Base-by-base conservation (phyloP, 2,113 vertebrate genomes). In the Lates calcarifer region DNA sequence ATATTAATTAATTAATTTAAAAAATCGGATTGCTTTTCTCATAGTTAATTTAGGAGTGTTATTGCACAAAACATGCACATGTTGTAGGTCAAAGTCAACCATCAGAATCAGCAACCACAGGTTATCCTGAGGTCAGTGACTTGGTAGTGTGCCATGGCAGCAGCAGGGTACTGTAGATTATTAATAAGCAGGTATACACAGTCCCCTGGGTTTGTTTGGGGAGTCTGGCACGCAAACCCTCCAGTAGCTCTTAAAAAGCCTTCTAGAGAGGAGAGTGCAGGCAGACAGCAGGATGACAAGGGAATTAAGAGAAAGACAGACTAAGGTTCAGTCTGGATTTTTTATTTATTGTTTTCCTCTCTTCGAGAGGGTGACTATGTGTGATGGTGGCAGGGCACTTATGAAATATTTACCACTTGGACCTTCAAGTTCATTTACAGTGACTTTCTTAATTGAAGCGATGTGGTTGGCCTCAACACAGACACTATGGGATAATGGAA, bases 341-440 rank as follows among this genome's bases (percentile, higher is more conserved):
- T 24, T 71, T 45, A 33, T 20, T 33, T 6, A 6, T 13, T 5
- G 6, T 22, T 12, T 24, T 35, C 20, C 17, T n/a, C 12, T 57
- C 37, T 63, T 64, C 39, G 10, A 72, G 5, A 61, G 29, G 10
- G 29, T 64, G 37, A 64, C n/a, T n/a, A 53, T 63, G 68, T 64
- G 65, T 26, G 51, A 28, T 63, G 81, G 75, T 13, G 53, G 39
- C 67, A 79, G 82, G 79, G 43, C 22, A 20, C 10, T 41, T 55
- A 85, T 94, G 37, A 90, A 92, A 91, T 89, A 91, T 93, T 90
- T 61, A 94, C 45, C 31, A 77, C 64, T 75, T 61, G 24, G 67
- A 69, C 61, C 67, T 82, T 71, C 28, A 82, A 73, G 77, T 72
- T 83, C 45, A 91, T 87, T 88, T 83, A 80, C 58, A 77, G 71